These are phyloP conservation scores for Himalopsyche kuldschensis DNA, from an alignment of 2,888 invertebrate species.

Conservation along the genomic window DNA sequence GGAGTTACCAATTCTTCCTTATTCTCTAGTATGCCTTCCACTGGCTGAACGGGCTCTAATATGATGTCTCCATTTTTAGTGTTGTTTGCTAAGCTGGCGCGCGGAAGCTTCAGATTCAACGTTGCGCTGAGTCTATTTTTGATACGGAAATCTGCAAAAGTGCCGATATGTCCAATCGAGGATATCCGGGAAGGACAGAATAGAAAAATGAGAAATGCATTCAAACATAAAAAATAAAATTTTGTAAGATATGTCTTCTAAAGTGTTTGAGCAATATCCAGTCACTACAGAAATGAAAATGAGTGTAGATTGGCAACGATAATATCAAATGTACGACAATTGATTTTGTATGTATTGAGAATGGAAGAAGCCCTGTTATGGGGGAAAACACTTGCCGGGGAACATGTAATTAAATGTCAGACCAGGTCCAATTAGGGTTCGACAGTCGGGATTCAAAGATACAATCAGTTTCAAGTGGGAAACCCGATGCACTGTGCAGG, in stretches of 20 bases:
- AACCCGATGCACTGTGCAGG: background rate
- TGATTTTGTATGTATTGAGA: background rate
- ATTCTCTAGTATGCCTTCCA: background rate
- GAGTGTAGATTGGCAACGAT: background rate
- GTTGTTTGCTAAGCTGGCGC: constrained; percentile 50
- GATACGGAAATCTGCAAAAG: constrained; percentile 55
- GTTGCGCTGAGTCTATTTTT: constrained; percentile 55
- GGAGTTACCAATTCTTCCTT: constrained; percentile 50
- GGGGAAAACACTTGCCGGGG: background rate
- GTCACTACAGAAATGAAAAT: background rate
- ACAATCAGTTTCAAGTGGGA: background rate
- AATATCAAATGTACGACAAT: background rate
- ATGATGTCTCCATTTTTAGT: constrained; percentile 42
- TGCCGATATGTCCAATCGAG: background rate
- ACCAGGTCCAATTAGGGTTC: background rate
- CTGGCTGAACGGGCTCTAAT: background rate
- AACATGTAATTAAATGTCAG: background rate
- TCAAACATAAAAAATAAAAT: background rate
- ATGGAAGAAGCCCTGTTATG: background rate
- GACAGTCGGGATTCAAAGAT: background rate
- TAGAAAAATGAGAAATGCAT: background rate
- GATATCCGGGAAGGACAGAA: background rate
- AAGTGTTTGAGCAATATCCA: background rate
- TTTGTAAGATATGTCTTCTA: background rate
- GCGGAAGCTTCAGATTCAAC: constrained; percentile 52